phyloP scores from a whole-genome alignment of 2,888 invertebrate species.

The Synergus umbraculus region DNA sequence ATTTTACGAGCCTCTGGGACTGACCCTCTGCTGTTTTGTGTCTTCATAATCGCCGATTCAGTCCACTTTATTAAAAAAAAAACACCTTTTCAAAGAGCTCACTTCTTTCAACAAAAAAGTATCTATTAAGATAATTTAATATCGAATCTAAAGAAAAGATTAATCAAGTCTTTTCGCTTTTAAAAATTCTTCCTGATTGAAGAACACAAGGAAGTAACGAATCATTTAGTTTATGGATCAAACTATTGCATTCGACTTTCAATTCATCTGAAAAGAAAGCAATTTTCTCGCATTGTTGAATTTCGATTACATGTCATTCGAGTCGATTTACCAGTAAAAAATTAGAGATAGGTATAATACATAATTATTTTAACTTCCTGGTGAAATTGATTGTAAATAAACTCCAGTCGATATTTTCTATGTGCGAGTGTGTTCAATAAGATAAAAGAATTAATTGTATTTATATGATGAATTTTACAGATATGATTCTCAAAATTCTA shows the following conservation, averaged over 20 bases:
- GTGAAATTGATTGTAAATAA: constrained; percentile 13
- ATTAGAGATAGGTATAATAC: not conserved
- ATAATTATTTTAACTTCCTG: not conserved
- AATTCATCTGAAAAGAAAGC: constrained; percentile 3
- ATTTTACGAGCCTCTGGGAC: constrained; percentile 61
- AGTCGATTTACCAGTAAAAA: not conserved
- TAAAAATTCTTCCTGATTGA: not conserved
- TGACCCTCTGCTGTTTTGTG: constrained; percentile 28
- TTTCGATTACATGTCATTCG: constrained; percentile 12
- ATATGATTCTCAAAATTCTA: constrained; percentile 8
- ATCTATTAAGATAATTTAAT: not conserved
- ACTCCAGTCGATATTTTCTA: not conserved
- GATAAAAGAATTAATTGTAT: not conserved
- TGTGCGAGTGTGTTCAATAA: not conserved
- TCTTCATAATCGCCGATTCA: constrained; percentile 16
- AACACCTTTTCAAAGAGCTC: not conserved
- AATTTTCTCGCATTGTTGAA: constrained; percentile 24
- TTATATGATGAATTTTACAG: not conserved
- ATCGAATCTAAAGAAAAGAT: not conserved
- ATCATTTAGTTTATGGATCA: not conserved
- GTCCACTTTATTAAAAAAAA: constrained; percentile 17
- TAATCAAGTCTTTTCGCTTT: not conserved
- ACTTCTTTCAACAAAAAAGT: not conserved
- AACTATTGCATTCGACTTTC: not conserved
- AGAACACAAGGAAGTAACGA: not conserved